phyloP scores from a whole-genome alignment of 2,888 invertebrate species.

The Cataglyphis altisquamis region DNA sequence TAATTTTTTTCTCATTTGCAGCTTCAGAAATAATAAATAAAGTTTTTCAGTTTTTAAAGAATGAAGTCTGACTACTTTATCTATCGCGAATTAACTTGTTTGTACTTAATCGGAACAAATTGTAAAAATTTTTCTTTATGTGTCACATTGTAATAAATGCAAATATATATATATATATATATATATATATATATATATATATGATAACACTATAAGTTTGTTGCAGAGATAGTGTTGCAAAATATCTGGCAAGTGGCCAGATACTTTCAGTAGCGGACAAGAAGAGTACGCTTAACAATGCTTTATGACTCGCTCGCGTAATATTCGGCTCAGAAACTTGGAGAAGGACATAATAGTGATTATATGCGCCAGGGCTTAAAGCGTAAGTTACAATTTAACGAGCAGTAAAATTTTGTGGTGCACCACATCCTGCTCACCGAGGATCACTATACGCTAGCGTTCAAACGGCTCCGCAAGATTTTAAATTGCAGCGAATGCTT shows the following conservation, averaged over 20 bases:
- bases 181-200: too few species aligned
- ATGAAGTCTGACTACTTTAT: background rate
- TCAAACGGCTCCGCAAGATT: constrained; percentile 28
- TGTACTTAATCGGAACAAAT: background rate
- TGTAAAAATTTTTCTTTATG: background rate
- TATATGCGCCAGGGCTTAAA: constrained; percentile 58
- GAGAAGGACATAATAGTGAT: constrained; percentile 62
- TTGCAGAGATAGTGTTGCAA: background rate
- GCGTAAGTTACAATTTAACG: constrained; percentile 68
- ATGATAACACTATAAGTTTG: constrained; percentile 11
- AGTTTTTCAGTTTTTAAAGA: background rate
- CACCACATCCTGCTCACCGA: constrained; percentile 72
- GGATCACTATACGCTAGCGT: constrained; percentile 37
- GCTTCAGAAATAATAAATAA: background rate
- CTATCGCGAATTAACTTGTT: background rate
- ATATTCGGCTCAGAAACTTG: constrained; percentile 26
- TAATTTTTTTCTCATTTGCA: background rate
- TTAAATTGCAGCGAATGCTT: constrained; percentile 39
- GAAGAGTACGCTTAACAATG: constrained; percentile 13
- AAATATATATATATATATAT: background rate
- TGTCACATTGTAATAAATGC: background rate
- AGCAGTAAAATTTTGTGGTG: constrained; percentile 74
- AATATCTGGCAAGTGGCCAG: background rate
- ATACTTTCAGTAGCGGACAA: constrained; percentile 13
- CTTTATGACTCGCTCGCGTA: constrained; percentile 24